Percentiles rank a stretch among this genome's conserved stretches.
Conservation (phyloP, 2,113 vertebrate genomes). For the Alces alces region DNA sequence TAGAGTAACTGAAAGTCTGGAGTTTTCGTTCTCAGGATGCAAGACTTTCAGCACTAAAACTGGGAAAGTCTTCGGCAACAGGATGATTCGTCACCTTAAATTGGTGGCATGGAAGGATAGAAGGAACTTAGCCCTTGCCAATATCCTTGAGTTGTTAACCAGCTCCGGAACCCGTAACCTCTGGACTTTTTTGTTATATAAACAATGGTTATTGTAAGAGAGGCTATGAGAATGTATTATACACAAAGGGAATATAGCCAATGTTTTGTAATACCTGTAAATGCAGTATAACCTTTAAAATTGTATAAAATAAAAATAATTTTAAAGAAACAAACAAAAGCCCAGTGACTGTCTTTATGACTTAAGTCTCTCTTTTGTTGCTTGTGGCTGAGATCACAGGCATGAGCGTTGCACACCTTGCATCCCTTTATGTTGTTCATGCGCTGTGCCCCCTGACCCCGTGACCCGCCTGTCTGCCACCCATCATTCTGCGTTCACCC, state of each 20-base stretch:
- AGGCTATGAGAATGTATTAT: not conserved
- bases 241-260: not conserved
- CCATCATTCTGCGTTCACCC: accelerated
- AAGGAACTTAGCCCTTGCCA: not conserved
- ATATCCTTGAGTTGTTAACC: not conserved
- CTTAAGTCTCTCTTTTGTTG: not conserved
- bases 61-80: not conserved
- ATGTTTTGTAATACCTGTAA: not conserved
- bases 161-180: not conserved
- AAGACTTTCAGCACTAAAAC: not conserved
- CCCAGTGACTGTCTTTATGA: not conserved
- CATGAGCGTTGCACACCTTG: accelerated
- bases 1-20: not conserved
- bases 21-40: not conserved
- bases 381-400: not conserved
- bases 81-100: not conserved
- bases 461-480: not conserved
- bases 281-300: not conserved
- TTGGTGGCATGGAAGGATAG: not conserved
- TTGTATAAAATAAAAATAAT: not conserved
- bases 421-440: not conserved
- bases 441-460: not conserved
- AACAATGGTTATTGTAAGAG: not conserved
- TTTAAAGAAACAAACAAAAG: not conserved
- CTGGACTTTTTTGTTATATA: not conserved